These are phyloP conservation scores for Decapterus maruadsi DNA, from an alignment of 2,797 vertebrate genomes.

Conservation along the genomic window DNA sequence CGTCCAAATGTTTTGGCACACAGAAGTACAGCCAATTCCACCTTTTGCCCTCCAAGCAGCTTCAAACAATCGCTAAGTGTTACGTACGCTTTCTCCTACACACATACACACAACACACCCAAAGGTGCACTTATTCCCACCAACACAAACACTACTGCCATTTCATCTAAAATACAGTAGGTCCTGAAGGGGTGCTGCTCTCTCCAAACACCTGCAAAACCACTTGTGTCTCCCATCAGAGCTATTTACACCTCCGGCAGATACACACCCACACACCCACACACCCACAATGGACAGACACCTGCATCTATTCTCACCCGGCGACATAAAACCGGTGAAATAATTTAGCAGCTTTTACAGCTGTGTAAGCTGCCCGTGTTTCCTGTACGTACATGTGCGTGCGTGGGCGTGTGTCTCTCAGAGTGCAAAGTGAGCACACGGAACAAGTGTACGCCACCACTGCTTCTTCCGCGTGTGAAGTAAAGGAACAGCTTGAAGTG, in stretches of 20 bases:
- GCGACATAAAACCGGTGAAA: slow-evolving; percentile 49
- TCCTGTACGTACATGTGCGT: slow-evolving; percentile 41
- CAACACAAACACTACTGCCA: slow-evolving; percentile 34
- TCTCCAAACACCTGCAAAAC: slow-evolving; percentile 60
- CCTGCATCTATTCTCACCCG: slow-evolving; percentile 59
- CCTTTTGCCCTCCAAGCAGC: slow-evolving; percentile 1
- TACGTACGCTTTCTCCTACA: slow-evolving; percentile 21
- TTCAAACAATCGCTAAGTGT: slow-evolving; percentile 23
- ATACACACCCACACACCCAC: slow-evolving; percentile 44
- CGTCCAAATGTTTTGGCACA: not conserved
- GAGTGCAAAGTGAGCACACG: slow-evolving; percentile 46
- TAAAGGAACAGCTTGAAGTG: slow-evolving; percentile 67
- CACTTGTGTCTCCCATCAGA: slow-evolving; percentile 56
- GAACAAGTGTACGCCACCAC: slow-evolving; percentile 45
- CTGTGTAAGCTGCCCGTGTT: slow-evolving; percentile 38
- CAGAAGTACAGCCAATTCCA: slow-evolving; percentile 1
- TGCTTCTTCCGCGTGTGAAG: slow-evolving; percentile 45
- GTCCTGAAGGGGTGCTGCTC: slow-evolving; percentile 41
- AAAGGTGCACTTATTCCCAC: slow-evolving; percentile 44
- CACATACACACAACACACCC: slow-evolving; percentile 21
- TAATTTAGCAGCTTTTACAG: slow-evolving; percentile 63
- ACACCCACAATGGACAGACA: slow-evolving; percentile 48
- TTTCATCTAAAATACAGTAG: slow-evolving; percentile 54
- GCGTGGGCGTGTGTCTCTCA: slow-evolving; percentile 16
- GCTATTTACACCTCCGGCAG: slow-evolving; percentile 46